Evolutionary conservation across 2,797 vertebrate species (phyloP), one percentile per base, ranked within the genome.

Genomic region (Geotria australis): DNA sequence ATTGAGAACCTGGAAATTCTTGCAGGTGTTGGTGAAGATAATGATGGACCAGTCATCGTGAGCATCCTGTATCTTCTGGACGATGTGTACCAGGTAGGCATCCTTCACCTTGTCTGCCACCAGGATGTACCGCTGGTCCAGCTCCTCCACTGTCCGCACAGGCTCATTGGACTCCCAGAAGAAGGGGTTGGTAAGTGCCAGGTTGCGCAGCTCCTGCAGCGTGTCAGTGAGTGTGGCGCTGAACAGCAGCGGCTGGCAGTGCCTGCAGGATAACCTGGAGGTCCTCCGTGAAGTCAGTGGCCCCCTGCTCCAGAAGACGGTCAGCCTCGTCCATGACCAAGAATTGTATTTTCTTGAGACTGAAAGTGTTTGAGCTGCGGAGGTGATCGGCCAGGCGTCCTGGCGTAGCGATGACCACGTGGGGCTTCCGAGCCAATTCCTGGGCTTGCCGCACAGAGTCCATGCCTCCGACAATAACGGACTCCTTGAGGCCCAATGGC

Each of bases 11-110:
- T 98, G 85, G 64, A 86, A 94, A 66, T 71, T 79, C 66, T 95
- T 98, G 91, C 91, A 95, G 0, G 91, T 95, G 65, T 74, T 89
- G 60, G 86, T 94, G 63, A 98, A 98, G 69, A 98, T 75, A 57
- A 98, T 81, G 58, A 96, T 67, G 56, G 86, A 77, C 83, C 86
- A 95, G 66, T 86, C 83, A 10, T 80, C 66, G 0, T 89, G 83
- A 59, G 83, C 64, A 0, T 95, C 81, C 2, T 81, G 84, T 63
- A 94, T 81, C 3, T 53, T 80, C 72, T 96, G 88, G 62, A 98
- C 71, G 47, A 98, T 70, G 57, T 94, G 80, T 46, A 98, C 81
- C 47, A 98, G 72, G 65, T 95, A 78, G 0, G 91, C 81, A 0
- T 98, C 91, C 63, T 91, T 98, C 15, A 95, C 70, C 2, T 78